Evolutionary conservation across 2,888 invertebrate species (phyloP).

Genomic region (Eupithecia insigniata): DNA sequence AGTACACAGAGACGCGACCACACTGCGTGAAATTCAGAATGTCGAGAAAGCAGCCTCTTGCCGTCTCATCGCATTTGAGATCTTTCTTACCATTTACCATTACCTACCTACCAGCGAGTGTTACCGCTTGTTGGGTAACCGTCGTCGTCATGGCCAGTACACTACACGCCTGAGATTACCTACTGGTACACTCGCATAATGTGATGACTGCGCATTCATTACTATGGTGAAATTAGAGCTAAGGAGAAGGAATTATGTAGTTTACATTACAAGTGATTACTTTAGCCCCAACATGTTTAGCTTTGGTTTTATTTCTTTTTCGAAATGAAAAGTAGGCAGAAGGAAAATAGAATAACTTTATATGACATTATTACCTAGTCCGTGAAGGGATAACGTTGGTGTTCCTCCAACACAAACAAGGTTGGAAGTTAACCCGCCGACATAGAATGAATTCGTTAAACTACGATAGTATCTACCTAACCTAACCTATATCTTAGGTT

Average conservation of each 20-base stretch:
- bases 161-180: neutral
- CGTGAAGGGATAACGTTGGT: neutral
- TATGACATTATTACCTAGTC: too few relatives aligned
- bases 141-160: neutral
- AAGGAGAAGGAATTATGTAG: neutral
- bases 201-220: neutral
- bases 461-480: too few relatives aligned
- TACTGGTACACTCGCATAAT: neutral
- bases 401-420: neutral
- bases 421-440: neutral
- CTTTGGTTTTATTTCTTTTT: neutral
- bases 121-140: conserved; percentile 8
- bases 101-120: neutral
- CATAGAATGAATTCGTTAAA: too few relatives aligned
- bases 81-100: conserved; percentile 1
- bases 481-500: too few relatives aligned
- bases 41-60: conserved; percentile 39
- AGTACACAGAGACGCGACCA: conserved; percentile 25
- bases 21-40: conserved; percentile 46
- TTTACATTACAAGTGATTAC: neutral
- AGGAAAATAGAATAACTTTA: neutral
- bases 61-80: conserved; percentile 3
- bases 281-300: neutral
- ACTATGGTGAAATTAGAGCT: neutral
- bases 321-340: neutral